These are phyloP conservation scores for Leptogaster cylindrica DNA, from an alignment of 2,888 invertebrate genomes.

Conservation along the genomic window DNA sequence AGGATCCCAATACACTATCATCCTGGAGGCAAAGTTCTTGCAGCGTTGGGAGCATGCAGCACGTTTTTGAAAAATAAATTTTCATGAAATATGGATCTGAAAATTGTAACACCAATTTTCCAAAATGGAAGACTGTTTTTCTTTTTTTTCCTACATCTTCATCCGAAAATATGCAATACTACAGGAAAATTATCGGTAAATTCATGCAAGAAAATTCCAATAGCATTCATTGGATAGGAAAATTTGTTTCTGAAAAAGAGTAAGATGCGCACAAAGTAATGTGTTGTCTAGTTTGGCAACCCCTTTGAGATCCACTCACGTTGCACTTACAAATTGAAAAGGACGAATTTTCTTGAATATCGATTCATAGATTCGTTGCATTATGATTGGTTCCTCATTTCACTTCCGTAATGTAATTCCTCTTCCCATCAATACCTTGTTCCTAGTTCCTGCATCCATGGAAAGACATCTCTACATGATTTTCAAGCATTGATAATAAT, in stretches of 20 bases:
- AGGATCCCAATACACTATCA: too few relatives aligned
- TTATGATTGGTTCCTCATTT: slow-evolving; percentile 23
- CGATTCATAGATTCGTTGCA: too few relatives aligned
- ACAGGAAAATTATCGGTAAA: slow-evolving; percentile 6
- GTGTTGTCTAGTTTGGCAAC: slow-evolving; percentile 21
- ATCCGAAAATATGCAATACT: too few relatives aligned
- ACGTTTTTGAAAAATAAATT: background rate
- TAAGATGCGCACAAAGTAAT: slow-evolving; percentile 27
- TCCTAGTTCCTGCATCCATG: background rate
- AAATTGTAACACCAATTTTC: background rate
- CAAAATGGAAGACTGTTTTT: background rate
- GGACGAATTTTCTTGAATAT: too few relatives aligned
- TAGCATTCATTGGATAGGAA: slow-evolving; percentile 21
- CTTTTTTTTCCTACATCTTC: too few relatives aligned
- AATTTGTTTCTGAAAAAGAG: slow-evolving; percentile 16
- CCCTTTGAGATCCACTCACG: slow-evolving; percentile 3
- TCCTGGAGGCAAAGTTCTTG: too few relatives aligned
- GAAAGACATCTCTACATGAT: background rate
- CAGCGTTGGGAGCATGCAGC: background rate
- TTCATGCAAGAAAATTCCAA: slow-evolving; percentile 14
- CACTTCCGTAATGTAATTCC: slow-evolving; percentile 28
- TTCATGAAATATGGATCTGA: background rate
- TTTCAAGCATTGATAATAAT: background rate
- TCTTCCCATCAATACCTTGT: slow-evolving; percentile 1
- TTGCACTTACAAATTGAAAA: too few relatives aligned